phyloP scores from a whole-genome alignment of 2,113 vertebrate genomes.

The Syngnathus typhle region DNA sequence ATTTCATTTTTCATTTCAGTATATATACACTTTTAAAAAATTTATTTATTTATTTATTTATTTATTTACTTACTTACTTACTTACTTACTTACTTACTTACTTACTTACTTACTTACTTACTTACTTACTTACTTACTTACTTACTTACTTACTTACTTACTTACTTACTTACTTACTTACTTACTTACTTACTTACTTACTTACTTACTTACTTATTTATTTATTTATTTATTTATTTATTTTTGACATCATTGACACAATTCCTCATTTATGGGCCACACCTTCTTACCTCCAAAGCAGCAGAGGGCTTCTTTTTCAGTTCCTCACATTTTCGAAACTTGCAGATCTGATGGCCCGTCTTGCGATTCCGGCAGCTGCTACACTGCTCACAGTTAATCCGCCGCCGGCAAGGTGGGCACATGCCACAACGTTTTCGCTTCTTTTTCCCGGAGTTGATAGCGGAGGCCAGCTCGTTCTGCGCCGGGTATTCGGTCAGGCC shows the following conservation, averaged over 20 bases:
- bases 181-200: too few relatives aligned
- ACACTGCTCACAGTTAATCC: constrained; percentile 99
- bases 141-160: too few relatives aligned
- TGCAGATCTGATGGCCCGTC: constrained; percentile 99
- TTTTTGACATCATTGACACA: neutral
- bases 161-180: too few relatives aligned
- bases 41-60: neutral
- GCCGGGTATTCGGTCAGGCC: constrained; percentile 94
- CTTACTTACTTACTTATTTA: too few relatives aligned
- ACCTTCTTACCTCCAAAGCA: constrained; percentile 91
- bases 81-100: too few relatives aligned
- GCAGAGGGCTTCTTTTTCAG: constrained; percentile 99
- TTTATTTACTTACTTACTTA: too few relatives aligned
- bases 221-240: neutral
- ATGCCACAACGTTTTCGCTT: constrained; percentile 98
- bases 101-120: too few relatives aligned
- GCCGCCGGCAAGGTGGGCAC: constrained; percentile 93
- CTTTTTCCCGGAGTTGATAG: constrained; percentile 98
- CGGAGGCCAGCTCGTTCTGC: constrained; percentile 96
- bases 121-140: too few relatives aligned
- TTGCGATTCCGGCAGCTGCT: constrained; percentile 99
- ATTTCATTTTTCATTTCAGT: too few relatives aligned
- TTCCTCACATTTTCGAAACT: constrained; percentile 99
- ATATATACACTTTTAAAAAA: too few relatives aligned
- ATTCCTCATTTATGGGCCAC: neutral